phyloP scores from a whole-genome alignment of 1,140 invertebrate species.

The Anagrus nilaparvatae region DNA sequence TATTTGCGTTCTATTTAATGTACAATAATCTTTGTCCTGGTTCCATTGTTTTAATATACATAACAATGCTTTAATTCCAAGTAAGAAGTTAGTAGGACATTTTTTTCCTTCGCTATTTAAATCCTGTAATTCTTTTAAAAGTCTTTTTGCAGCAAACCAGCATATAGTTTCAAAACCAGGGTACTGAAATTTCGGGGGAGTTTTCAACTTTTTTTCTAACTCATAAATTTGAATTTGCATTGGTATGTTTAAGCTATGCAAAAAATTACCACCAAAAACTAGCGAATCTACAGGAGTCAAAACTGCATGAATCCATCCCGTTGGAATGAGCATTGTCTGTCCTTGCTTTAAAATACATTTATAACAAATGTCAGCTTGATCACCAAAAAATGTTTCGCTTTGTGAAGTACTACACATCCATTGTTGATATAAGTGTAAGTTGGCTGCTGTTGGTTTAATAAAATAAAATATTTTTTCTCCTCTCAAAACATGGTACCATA shows the following conservation, averaged over 20 bases:
- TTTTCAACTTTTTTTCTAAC: constrained; percentile 74
- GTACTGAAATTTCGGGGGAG: constrained; percentile 73
- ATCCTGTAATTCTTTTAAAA: constrained; percentile 61
- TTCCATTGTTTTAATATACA: constrained; percentile 59
- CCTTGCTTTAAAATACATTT: constrained; percentile 63
- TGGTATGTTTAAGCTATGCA: constrained; percentile 76
- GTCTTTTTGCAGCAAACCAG: constrained; percentile 76
- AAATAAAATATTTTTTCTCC: constrained; percentile 87
- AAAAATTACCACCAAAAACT: constrained; percentile 89
- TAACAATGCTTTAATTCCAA: constrained; percentile 51
- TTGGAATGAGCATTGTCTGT: constrained; percentile 83
- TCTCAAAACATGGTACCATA: constrained; percentile 88
- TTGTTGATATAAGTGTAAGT: constrained; percentile 71
- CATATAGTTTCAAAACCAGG: constrained; percentile 80
- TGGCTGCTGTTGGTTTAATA: constrained; percentile 69
- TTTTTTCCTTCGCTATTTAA: constrained; percentile 55
- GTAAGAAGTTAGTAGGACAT: constrained; percentile 47
- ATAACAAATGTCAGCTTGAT: constrained; percentile 70
- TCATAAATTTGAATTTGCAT: constrained; percentile 82
- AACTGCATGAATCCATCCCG: constrained; percentile 94
- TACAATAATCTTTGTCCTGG: constrained; percentile 56
- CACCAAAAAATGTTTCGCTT: constrained; percentile 78
- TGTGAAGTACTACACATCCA: constrained; percentile 77
- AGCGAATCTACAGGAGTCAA: constrained; percentile 80
- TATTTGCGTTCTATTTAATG: constrained; percentile 50